phyloP scores from a whole-genome alignment of 23 tunicate genomes.

The Halocynthia aurantium region DNA sequence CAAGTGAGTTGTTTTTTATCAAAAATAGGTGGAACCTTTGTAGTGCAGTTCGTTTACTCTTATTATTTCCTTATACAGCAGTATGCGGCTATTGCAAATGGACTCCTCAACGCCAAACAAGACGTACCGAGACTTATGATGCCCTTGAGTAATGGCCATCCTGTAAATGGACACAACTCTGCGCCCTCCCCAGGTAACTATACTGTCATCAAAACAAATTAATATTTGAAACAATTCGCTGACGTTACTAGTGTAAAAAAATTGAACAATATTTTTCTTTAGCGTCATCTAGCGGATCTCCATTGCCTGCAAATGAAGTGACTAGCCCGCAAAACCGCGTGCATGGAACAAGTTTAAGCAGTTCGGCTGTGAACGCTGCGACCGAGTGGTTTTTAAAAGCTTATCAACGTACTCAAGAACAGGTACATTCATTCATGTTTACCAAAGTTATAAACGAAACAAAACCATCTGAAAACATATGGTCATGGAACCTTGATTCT shows the following conservation, averaged over 20 bases:
- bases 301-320: slow-evolving; percentile 13
- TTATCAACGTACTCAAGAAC: slow-evolving; percentile 81
- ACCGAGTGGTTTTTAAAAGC: slow-evolving; percentile 92
- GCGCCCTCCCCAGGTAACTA: slow-evolving; percentile 21
- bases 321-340: slow-evolving; percentile 3
- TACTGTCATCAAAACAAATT: background rate
- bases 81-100: slow-evolving; percentile 83
- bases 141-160: slow-evolving; percentile 28
- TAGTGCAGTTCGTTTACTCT: background rate
- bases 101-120: slow-evolving; percentile 59
- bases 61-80: slow-evolving; percentile 30
- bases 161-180: background rate
- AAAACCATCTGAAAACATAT: too few species aligned
- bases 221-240: background rate
- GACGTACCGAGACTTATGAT: slow-evolving; percentile 59
- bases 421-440: slow-evolving; percentile 21
- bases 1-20: slow-evolving; percentile 37
- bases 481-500: too few species aligned
- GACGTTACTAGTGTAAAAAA: background rate
- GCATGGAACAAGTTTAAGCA: background rate
- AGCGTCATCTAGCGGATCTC: slow-evolving; percentile 31
- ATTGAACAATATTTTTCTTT: background rate
- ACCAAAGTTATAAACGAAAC: too few species aligned
- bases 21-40: too few species aligned
- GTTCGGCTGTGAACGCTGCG: slow-evolving; percentile 37